phyloP scores from a whole-genome alignment of 1,140 invertebrate genomes.

The Armadillidium nasatum region DNA sequence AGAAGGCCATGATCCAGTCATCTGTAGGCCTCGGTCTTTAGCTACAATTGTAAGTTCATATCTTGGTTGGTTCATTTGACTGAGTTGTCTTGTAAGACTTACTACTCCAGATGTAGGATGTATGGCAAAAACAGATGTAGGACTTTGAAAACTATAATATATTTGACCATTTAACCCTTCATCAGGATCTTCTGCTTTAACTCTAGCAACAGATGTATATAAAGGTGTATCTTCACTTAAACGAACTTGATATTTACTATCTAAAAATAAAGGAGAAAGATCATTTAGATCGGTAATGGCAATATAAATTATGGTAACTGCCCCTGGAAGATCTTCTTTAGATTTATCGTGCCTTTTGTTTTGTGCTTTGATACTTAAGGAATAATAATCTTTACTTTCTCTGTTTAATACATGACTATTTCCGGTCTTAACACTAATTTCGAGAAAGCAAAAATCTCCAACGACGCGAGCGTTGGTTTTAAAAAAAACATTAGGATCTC shows the following conservation, averaged over 20 bases:
- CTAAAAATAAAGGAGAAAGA: constrained; percentile 84
- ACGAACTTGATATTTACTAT: constrained; percentile 74
- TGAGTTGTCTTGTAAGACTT: constrained; percentile 71
- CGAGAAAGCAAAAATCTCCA: constrained; percentile 29
- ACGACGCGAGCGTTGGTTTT: constrained; percentile 1
- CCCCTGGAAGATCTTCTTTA: constrained; percentile 21
- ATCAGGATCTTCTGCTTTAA: constrained; percentile 86
- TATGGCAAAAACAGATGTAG: constrained; percentile 78
- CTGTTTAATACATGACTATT: constrained; percentile 23
- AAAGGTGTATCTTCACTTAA: constrained; percentile 84
- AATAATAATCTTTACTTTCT: constrained; percentile 14
- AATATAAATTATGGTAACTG: constrained; percentile 16
- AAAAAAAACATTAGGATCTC: constrained; percentile 21
- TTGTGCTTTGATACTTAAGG: constrained; percentile 21
- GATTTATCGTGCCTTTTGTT: constrained; percentile 11
- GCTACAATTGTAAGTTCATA: constrained; percentile 75
- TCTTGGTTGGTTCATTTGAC: constrained; percentile 61
- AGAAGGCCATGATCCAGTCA: constrained; percentile 55
- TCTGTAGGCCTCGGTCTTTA: constrained; percentile 64
- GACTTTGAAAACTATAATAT: constrained; percentile 86
- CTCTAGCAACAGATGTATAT: constrained; percentile 57
- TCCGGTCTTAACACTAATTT: constrained; percentile 23
- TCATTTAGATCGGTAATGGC: constrained; percentile 53
- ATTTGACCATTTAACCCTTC: constrained; percentile 90
- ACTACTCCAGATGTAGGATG: constrained; percentile 87